Conservation (phyloP, 2,797 vertebrate species). For the Notolepis coatsorum region DNA sequence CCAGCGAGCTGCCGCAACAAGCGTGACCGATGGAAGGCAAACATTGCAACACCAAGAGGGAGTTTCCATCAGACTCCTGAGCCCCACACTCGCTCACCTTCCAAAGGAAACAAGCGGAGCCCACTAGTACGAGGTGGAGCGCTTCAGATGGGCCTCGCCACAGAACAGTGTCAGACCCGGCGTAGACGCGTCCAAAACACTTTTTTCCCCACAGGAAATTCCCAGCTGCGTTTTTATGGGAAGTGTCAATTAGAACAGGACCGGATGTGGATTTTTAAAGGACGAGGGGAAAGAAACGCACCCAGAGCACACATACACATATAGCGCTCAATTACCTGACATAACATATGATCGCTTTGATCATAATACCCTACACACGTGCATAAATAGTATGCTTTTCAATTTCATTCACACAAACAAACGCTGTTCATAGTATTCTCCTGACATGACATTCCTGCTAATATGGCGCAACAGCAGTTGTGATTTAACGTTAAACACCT, state of each 20-base stretch:
- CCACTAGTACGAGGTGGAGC: background rate
- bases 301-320: no score
- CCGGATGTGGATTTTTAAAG: slow-evolving; percentile 9
- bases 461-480: no score
- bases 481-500: no score
- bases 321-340: no score
- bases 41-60: slow-evolving; percentile 39
- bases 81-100: background rate
- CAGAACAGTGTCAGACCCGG: slow-evolving; percentile 1
- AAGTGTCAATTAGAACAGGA: background rate
- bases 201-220: slow-evolving; percentile 20
- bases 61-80: slow-evolving; percentile 37
- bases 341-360: no score
- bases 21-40: slow-evolving; percentile 40
- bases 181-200: slow-evolving; percentile 2
- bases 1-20: slow-evolving; percentile 28
- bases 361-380: no score
- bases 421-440: no score
- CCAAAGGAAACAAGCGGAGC: background rate
- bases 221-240: slow-evolving; percentile 11
- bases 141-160: slow-evolving; percentile 4
- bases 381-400: no score
- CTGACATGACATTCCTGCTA: no score
- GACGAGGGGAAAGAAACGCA: background rate
- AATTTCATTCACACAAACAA: background rate